Percentiles rank a stretch among this genome's conserved stretches.
phyloP scores from a whole-genome alignment of 2,113 vertebrate genomes.

The Suncus etruscus region DNA sequence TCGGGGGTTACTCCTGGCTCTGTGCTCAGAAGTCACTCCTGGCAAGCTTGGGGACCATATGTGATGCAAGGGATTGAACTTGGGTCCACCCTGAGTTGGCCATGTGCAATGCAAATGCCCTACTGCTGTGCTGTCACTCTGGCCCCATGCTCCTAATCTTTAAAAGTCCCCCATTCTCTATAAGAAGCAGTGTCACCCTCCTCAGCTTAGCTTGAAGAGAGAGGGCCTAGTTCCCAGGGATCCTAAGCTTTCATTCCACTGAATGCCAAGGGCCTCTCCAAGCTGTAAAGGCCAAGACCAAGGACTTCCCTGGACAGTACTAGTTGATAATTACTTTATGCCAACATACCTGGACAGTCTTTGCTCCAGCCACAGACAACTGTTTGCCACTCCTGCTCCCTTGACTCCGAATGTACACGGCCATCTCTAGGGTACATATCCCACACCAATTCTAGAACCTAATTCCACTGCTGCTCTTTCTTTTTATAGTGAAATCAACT shows the following conservation, averaged over 20 bases:
- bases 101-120: too few relatives aligned
- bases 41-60: too few relatives aligned
- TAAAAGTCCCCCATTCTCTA: neutral
- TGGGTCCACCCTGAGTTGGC: too few relatives aligned
- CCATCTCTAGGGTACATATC: neutral
- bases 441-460: neutral
- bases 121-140: too few relatives aligned
- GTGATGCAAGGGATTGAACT: too few relatives aligned
- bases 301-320: neutral
- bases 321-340: neutral
- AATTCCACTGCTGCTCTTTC: neutral
- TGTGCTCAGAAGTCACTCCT: too few relatives aligned
- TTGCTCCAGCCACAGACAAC: neutral
- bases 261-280: neutral
- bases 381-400: neutral
- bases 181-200: neutral
- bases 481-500: too few relatives aligned
- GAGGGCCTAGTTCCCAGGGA: neutral
- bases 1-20: too few relatives aligned
- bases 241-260: neutral
- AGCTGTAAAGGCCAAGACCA: neutral
- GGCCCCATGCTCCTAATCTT: too few relatives aligned
- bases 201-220: neutral
- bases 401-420: neutral
- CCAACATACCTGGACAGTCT: too few relatives aligned